Base-by-base conservation (phyloP, 2,888 invertebrate genomes). In the Toxonevra muliebris region DNA sequence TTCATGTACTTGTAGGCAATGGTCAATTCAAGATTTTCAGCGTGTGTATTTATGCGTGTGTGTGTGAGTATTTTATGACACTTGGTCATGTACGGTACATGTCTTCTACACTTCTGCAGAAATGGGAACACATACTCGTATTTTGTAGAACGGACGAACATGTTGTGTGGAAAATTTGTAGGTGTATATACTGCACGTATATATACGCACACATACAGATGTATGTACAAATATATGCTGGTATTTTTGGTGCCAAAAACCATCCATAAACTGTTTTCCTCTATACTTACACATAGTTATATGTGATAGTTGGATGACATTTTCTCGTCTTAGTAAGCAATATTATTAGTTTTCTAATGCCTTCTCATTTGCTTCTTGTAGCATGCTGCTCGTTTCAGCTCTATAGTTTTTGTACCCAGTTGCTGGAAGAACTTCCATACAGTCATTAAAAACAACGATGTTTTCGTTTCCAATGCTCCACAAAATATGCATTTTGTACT, bases 151-250 rank as follows among this genome's bases (percentile, higher is more conserved):
- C 20, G 19, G 15, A 17, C 54, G 20, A 9, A 19, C 54, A 19
- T 54, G 54, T 54, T 54, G 20, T 5, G 30, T 30, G 30, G 5
- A 20, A n/a, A 66, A 70, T 66, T 70, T 67, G 72, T 72, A 72
- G 72, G 72, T 70, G 70, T 70, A 2, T 61, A 8, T 41, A 62
- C 66, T 45, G 54, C 68, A 66, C 67, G 66, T 69, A 72, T 15
- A 50, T 20, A 30, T 55, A 15, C 11, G 19, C 20, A 40, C 42
- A 54, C 17, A 19, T 17, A 50, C 53, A 17, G 11, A 17, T 19
- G 48, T 48, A 5, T 13, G 10, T n/a, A 5, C 11, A 5, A 15
- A 13, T n/a, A 8, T 30, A 30, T 48, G 48, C 48, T 13, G 48
- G 5, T 48, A 15, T 7, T 48, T 15, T 13, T 48, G 48, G 48